These are phyloP conservation scores for Cephus runcator DNA, from an alignment of 2,888 invertebrate species.

Conservation along the genomic window DNA sequence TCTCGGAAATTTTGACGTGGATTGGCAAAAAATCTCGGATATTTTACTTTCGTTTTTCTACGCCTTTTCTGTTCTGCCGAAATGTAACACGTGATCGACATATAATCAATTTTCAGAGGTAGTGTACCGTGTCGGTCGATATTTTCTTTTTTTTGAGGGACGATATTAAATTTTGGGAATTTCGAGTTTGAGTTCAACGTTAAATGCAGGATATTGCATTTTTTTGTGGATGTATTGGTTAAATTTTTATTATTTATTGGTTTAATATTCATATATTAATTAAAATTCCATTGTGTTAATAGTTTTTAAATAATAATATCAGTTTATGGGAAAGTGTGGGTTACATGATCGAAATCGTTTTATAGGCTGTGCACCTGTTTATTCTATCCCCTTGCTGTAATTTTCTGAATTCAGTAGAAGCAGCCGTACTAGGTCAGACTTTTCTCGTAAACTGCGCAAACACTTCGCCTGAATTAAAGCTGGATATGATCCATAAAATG, in stretches of 20 bases:
- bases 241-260: too few relatives aligned
- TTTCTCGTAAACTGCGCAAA: not conserved
- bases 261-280: not conserved
- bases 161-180: not conserved
- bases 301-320: not conserved
- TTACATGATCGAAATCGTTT: too few relatives aligned
- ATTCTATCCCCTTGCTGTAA: not conserved
- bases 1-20: not conserved
- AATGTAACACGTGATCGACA: not conserved
- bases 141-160: not conserved
- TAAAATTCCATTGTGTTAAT: not conserved
- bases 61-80: not conserved
- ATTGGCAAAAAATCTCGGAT: not conserved
- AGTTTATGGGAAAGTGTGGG: not conserved
- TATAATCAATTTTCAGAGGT: not conserved
- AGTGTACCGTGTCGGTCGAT: not conserved
- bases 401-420: not conserved
- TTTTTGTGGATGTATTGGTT: too few relatives aligned
- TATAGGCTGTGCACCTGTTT: not conserved
- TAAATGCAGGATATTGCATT: too few relatives aligned
- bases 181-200: not conserved
- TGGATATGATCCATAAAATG: slow-evolving; percentile 34
- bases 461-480: slow-evolving; percentile 20
- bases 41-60: not conserved
- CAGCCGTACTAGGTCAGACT: not conserved